phyloP scores from a whole-genome alignment of 2,797 vertebrate genomes.

The Forpus xanthops region DNA sequence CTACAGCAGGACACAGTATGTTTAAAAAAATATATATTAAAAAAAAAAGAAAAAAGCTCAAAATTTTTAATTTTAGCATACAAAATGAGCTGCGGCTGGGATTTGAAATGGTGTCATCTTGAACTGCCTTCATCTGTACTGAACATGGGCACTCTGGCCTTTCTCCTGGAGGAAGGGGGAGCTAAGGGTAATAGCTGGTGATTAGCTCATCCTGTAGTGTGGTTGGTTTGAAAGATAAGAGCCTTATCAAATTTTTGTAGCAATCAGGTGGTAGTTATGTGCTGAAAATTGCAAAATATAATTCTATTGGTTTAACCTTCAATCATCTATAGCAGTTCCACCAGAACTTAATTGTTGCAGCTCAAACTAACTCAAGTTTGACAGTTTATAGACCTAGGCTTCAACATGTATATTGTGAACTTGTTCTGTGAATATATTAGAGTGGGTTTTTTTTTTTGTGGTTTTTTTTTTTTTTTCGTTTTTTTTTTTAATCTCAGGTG shows the following conservation, averaged over 20 bases:
- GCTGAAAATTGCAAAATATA: not conserved
- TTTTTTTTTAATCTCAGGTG: not conserved
- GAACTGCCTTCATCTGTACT: not conserved
- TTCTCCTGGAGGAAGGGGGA: not conserved
- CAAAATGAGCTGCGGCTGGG: not conserved
- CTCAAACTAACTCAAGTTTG: not conserved
- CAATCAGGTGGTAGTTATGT: not conserved
- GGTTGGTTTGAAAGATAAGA: constrained; percentile 21
- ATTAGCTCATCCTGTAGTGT: not conserved
- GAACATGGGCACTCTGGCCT: not conserved
- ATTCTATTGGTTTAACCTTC: constrained; percentile 1
- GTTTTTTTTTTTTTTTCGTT: too few species aligned
- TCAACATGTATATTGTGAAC: not conserved
- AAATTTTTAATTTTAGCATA: not conserved
- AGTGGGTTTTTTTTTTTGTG: not conserved
- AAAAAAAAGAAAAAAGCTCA: fast-evolving
- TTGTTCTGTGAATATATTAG: not conserved
- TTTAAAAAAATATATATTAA: not conserved
- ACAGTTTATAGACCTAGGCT: not conserved
- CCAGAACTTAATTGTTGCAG: not conserved
- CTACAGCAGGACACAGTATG: fast-evolving
- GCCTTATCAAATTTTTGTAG: constrained; percentile 24
- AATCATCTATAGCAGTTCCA: not conserved
- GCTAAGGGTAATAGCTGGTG: not conserved
- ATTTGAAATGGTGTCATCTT: not conserved